Conservation (phyloP, 2,888 invertebrate genomes). For the Cosmorhoe ocellata region DNA sequence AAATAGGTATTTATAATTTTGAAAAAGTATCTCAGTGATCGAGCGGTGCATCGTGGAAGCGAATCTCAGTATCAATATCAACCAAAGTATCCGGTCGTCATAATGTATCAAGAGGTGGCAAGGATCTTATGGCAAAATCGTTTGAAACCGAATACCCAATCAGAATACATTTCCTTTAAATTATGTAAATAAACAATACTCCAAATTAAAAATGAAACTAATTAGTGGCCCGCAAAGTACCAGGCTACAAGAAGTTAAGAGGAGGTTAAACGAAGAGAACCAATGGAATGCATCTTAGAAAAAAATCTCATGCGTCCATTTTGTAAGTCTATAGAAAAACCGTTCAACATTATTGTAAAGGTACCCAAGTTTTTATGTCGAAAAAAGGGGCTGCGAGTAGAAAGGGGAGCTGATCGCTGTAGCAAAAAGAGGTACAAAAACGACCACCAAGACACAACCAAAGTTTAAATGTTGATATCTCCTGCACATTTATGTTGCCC, state of each 20-base stretch:
- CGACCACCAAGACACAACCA: neutral
- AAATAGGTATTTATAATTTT: constrained; percentile 15
- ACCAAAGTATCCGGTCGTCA: constrained; percentile 41
- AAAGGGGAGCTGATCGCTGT: no score
- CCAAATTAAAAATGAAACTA: constrained; percentile 35
- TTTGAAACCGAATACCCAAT: neutral
- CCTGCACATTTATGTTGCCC: neutral
- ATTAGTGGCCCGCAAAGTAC: constrained; percentile 46
- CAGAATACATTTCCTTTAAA: neutral
- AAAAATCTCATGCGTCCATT: constrained; percentile 8
- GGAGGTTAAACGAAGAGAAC: constrained; percentile 8
- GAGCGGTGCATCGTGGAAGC: constrained; percentile 50
- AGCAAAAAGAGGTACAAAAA: neutral
- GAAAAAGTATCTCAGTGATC: constrained; percentile 38
- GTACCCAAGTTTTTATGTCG: constrained; percentile 12
- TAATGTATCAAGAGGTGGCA: constrained; percentile 27
- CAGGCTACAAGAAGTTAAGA: constrained; percentile 40
- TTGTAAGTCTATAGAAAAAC: constrained; percentile 1
- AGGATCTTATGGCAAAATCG: neutral
- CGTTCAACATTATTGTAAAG: neutral
- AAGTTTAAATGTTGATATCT: constrained; percentile 1
- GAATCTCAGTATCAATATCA: constrained; percentile 39
- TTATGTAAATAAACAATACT: constrained; percentile 9
- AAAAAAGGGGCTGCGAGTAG: neutral
- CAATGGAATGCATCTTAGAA: constrained; percentile 7